Evolutionary conservation across 2,797 vertebrate genomes (phyloP).

Genomic region (Varecia variegata): DNA sequence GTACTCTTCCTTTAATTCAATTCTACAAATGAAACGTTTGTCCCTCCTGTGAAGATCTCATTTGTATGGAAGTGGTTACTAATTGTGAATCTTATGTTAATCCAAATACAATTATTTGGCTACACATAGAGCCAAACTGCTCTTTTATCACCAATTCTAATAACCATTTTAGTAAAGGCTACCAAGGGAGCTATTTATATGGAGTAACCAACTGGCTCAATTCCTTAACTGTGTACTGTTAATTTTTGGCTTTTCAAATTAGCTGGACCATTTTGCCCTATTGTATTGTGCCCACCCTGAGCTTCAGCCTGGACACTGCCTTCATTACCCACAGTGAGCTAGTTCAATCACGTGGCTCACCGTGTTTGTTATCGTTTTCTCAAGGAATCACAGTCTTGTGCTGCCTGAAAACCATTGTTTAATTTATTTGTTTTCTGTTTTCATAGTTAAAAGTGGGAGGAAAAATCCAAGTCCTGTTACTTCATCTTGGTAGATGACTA

Average conservation of each 20-base stretch:
- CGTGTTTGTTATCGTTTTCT: neutral
- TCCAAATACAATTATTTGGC: neutral
- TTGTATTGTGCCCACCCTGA: neutral
- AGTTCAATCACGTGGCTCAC: neutral
- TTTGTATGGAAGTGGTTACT: neutral
- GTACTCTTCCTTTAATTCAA: neutral
- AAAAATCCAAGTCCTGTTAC: neutral
- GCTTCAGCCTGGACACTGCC: neutral
- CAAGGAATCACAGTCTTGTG: neutral
- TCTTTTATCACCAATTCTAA: neutral
- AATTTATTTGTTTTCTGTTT: neutral
- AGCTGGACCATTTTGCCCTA: neutral
- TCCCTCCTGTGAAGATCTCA: neutral
- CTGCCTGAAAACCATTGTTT: neutral
- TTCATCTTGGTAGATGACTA: neutral
- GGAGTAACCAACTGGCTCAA: neutral
- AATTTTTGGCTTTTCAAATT: neutral
- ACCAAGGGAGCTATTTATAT: neutral
- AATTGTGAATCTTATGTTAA: neutral
- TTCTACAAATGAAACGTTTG: neutral
- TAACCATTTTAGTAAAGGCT: neutral
- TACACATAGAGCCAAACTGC: neutral
- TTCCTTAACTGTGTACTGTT: neutral
- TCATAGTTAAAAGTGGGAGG: neutral
- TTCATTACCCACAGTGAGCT: neutral